Base-by-base conservation (phyloP, 2,888 invertebrate species). In the Lymantria monacha region DNA sequence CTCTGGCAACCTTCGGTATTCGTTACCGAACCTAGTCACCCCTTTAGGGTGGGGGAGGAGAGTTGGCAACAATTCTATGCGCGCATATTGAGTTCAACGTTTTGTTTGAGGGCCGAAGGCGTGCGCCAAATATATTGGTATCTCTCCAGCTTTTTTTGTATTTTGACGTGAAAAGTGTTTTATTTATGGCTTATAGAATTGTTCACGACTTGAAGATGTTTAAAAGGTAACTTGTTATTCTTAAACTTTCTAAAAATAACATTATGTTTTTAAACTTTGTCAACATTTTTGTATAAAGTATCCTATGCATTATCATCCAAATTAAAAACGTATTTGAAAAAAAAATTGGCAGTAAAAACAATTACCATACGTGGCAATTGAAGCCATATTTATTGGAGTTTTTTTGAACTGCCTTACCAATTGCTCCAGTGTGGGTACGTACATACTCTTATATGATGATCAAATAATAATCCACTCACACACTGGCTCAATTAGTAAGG, bases 31-130 rank as follows among this genome's bases (percentile, higher is more conserved):
- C 53, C 61, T 63, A 63, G 61, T 63, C 50, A 59, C 65, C 64
- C 67, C 69, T 55, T 14, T 12, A 3, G 2, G n/a, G 9, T 1
- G 58, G 47, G 41, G 49, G 74, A 5, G 71, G 73, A 59, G 72
- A 76, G 72, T 87, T 88, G 88, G 88, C 88, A 89, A 69, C 78
- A 70, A 74, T 81, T 76, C 77, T 59, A 63, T 48, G 72, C 71
- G 61, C 81, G 81, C 85, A 86, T 87, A 87, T 88, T 87, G 85
- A 85, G 84, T 83, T 77, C 79, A 76, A 68, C 80, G 78, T 81
- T 82, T 85, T 81, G 84, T 85, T 81, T 80, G 84, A 81, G 77
- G 69, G 78, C 72, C 74, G 74, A 71, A 72, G 51, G 53, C 59
- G 61, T 59, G 71, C 68, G 77, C 80, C 81, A 81, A 82, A 82